Base-by-base conservation (phyloP, 2,113 vertebrate species). In the Myodes glareolus region DNA sequence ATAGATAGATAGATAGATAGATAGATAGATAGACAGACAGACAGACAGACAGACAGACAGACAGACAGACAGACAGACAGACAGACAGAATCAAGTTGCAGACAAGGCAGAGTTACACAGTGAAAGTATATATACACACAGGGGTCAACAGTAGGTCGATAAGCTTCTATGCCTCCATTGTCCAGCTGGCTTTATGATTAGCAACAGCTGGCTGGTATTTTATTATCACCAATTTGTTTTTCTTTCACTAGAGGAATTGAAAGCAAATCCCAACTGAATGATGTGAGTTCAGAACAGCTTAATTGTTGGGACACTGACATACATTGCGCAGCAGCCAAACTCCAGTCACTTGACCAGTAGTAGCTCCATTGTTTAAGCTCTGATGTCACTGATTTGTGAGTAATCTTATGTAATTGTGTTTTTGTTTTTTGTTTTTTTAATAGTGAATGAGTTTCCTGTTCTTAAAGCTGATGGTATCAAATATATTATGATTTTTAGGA, bases 401-500 rank as follows among this genome's bases (percentile, higher is more conserved):
- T 90, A 92, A 65, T 47, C 47, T 95, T 94, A 58, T 84, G 42
- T 97, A 94, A 97, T 88, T 92, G 1, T 92, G 63, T 7, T 33
- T 36, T 86, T 52, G 86, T 87, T 96, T 97, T 39, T 85, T 89
- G 29, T 80, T 94, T 97, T 98, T 93, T 39, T 98, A 98, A 84
- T 97, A 99, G 99, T 99, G 94, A 99, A 99, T 96, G 99, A 99
- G 98, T 99, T 99, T 98, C 99, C 99, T 89, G 99, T 99, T 86
- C 98, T 99, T 97, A 99, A 99, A 98, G 99, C 99, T 94, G 99
- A 99, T 97, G 99, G 99, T 88, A 99, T 99, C 97, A 99, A 99
- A 97, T 99, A 99, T 63, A 99, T 99, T 75, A 99, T 99, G 99
- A 99, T 99, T 98, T 99, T 99, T 98, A 99, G 99, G 97, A 99